Evolutionary conservation across 2,888 invertebrate genomes (phyloP), one percentile per base, ranked within the genome.

Genomic region (Poecilobothrus nobilitatus): DNA sequence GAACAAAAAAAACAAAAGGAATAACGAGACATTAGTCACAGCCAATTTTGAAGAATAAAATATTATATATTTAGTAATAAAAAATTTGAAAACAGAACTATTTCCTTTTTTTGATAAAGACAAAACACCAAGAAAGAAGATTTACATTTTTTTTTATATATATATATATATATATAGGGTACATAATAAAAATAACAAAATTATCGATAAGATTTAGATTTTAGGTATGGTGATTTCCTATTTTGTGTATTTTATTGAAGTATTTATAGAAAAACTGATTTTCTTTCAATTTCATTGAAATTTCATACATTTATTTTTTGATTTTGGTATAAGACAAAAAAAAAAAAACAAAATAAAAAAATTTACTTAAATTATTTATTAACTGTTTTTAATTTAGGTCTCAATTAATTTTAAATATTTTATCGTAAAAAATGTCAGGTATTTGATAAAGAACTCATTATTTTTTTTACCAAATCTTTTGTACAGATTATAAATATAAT

Each of bases 1-100:
- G n/a, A n/a, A n/a, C n/a, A n/a, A n/a, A n/a, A n/a, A n/a, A 53
- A 18, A 53, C 3, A 53, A 15, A 53, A 53, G 15, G 18, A 53
- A 53, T 18, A 53, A 53, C 53, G 20, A 22, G 65, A 65, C 65
- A 65, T 65, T 65, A 65, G 65, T 65, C 65, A 65, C 65, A 65
- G 65, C 65, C 65, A 65, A 65, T 65, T 34, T 65, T 65, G 21
- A 21, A 53, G 53, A 53, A 18, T 41, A 41, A 41, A 41, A 41
- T 5, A 41, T 41, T 12, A 41, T 27, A 27, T 27, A 27, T 27
- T 27, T 27, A 53, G 18, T 2, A 53, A 18, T 2, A 53, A 53
- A 12, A 53, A 53, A 53, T 15, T 18, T 53, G 15, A 53, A 53
- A 65, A 34, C 8, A n/a, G 27, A 65, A 65, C 37, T 10, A 65